Conservation (phyloP, 2,797 vertebrate species). For the Nannoperca australis region DNA sequence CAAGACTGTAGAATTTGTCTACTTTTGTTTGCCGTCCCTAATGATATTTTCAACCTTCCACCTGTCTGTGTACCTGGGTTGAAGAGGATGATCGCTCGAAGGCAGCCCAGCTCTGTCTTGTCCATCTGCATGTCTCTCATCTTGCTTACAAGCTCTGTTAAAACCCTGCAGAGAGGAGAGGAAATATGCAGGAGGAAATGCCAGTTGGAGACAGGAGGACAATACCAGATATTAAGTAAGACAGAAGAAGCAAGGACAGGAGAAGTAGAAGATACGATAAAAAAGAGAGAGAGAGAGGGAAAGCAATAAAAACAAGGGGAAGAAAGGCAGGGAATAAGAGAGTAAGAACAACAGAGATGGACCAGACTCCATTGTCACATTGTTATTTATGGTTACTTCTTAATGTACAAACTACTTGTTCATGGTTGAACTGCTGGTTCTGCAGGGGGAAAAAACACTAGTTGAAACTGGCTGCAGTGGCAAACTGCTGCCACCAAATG, state of each 20-base stretch:
- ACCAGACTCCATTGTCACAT: slow-evolving; percentile 20
- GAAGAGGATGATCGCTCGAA: slow-evolving; percentile 92
- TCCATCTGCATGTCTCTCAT: slow-evolving; percentile 99
- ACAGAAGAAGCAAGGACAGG: background rate
- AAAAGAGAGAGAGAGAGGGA: slow-evolving; percentile 13
- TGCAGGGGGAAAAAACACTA: slow-evolving; percentile 15
- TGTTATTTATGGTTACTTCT: slow-evolving; percentile 1
- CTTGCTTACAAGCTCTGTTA: slow-evolving; percentile 95
- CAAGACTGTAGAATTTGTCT: background rate
- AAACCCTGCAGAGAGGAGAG: slow-evolving; percentile 84
- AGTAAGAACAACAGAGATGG: slow-evolving; percentile 31
- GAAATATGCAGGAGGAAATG: slow-evolving; percentile 33
- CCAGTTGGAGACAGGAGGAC: slow-evolving; percentile 16
- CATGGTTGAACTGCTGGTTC: slow-evolving; percentile 49
- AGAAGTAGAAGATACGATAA: slow-evolving; percentile 16
- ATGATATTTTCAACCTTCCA: background rate
- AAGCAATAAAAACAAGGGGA: slow-evolving; percentile 22
- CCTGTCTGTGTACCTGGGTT: slow-evolving; percentile 87
- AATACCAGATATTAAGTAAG: slow-evolving; percentile 3
- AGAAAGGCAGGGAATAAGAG: slow-evolving; percentile 20
- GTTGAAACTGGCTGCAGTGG: background rate
- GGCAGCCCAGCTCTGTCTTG: slow-evolving; percentile 94
- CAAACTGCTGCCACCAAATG: slow-evolving; percentile 24
- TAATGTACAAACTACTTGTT: background rate
- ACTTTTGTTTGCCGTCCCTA: background rate